Percentiles rank a stretch among this genome's conserved stretches.
Conservation (phyloP, 2,797 vertebrate species). For the Tinamus major region DNA sequence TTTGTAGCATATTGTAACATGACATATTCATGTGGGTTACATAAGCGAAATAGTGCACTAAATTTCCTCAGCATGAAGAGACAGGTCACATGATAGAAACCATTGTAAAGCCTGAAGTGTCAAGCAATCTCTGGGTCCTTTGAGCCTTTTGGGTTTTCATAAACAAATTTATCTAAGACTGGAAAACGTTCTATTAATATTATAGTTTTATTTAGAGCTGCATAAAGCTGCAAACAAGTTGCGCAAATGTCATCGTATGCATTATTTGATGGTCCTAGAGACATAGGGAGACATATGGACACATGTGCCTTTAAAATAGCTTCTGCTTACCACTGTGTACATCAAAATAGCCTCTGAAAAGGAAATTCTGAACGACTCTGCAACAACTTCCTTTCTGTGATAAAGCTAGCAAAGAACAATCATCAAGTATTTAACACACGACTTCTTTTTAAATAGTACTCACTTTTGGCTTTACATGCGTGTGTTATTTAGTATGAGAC, state of each 20-base stretch:
- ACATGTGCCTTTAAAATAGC: background rate
- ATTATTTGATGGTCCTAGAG: background rate
- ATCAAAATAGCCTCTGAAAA: background rate
- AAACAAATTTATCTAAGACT: background rate
- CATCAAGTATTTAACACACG: background rate
- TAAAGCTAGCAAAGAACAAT: background rate
- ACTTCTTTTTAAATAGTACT: background rate
- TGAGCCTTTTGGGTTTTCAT: background rate
- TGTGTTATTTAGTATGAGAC: background rate
- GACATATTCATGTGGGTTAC: background rate
- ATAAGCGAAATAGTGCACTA: background rate
- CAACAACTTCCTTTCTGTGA: background rate
- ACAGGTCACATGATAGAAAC: background rate
- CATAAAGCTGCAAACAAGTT: background rate
- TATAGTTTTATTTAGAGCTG: background rate
- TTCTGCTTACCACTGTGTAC: background rate
- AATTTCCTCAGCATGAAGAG: background rate
- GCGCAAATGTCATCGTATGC: background rate
- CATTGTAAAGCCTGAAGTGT: background rate
- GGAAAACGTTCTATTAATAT: background rate
- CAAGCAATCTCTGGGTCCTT: background rate
- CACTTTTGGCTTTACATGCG: background rate
- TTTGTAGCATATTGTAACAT: background rate
- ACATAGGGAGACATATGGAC: background rate
- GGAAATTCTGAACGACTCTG: background rate